Evolutionary conservation across 2,888 invertebrate genomes (phyloP), one percentile per base, ranked within the genome.

Genomic region (Sarcophaga variegata): DNA sequence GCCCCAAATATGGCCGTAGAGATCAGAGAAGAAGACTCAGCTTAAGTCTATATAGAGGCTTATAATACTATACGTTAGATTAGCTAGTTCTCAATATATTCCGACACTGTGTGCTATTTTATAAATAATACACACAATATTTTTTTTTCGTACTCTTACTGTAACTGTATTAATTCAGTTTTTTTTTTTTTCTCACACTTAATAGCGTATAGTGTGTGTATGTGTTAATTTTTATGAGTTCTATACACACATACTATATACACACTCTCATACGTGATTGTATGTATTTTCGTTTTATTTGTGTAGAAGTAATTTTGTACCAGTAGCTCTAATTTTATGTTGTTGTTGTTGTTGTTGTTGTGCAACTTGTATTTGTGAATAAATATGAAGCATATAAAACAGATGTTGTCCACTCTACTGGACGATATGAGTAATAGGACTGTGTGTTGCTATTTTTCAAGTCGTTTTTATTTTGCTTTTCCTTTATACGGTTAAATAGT

Each of bases 391-490:
- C 70, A 62, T 72, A 75, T 67, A 71, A 80, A 71, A 72, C 86
- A 86, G 82, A 79, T 86, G 86, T 49, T 83, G 86, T 82, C 83
- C 86, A 83, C 60, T 82, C 62, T 25, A 71, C 47, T 64, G 45
- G 45, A 37, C 54, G 25, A 17, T 64, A 12, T 64, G 47, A 47
- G 47, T 67, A 59, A 12, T 66, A 62, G 37, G 66, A 54, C 1
- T 4, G 17, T 17, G 17, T 54, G 17, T 54, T 54, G 54, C 54
- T 54, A 54, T 54, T 54, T 54, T 54, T 14, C 54, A 54, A 49
- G 60, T 75, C 49, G 45, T 11, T 80, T 71, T 64, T 59, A 47
- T 70, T 67, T 69, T 59, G 22, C 47, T 22, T 67, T 37, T 45
- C 37, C 37, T 37, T 37, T 37, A 37, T 37, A 37, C 22, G 63